Evolutionary conservation across 1,140 invertebrate genomes (phyloP).

Genomic region (Platorchestia sp.): DNA sequence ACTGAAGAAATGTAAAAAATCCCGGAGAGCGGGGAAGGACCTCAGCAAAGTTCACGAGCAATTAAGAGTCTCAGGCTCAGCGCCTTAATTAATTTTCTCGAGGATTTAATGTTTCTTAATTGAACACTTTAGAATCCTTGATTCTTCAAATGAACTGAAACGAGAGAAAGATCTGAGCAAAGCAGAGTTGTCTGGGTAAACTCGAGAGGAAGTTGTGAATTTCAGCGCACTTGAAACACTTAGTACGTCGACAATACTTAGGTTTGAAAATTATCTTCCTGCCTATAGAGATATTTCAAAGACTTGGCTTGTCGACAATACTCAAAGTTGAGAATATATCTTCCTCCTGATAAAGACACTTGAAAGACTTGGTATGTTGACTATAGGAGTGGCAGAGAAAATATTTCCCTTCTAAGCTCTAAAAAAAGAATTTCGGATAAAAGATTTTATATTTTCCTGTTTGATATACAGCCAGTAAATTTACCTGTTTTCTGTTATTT

Average conservation of each 20-base stretch:
- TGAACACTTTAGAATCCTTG: slow-evolving; percentile 19
- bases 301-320: background rate
- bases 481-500: too few relatives aligned
- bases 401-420: background rate
- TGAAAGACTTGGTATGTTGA: background rate
- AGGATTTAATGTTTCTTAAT: slow-evolving; percentile 26
- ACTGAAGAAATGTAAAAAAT: background rate
- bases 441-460: too few relatives aligned
- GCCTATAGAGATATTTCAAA: background rate
- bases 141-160: slow-evolving; percentile 13
- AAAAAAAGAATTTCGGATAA: background rate
- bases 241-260: too few relatives aligned
- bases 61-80: background rate
- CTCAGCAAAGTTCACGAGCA: slow-evolving; percentile 28
- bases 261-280: too few relatives aligned
- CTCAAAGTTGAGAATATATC: background rate
- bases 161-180: background rate
- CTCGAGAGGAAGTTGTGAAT: background rate
- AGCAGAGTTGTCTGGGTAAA: background rate
- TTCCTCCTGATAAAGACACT: background rate
- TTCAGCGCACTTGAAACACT: background rate
- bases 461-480: too few relatives aligned
- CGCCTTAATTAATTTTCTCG: slow-evolving; percentile 15
- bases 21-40: background rate
- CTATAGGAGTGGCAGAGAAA: background rate